Evolutionary conservation across 2,888 invertebrate genomes (phyloP), one percentile per base, ranked within the genome.

Genomic region (Myopa testacea): DNA sequence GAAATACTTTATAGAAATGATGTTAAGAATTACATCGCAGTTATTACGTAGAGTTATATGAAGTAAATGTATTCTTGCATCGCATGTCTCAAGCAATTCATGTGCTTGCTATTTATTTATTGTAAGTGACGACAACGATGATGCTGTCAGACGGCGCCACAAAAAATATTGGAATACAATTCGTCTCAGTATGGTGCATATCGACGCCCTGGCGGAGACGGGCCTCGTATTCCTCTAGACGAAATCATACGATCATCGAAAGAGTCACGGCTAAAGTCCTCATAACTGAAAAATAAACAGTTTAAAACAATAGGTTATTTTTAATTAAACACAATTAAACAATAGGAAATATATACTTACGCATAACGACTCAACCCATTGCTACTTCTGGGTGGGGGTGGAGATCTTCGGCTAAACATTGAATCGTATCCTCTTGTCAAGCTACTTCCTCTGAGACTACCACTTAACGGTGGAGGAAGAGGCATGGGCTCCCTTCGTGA

Each of bases 251-350:
- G 93, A 86, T 96, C 95, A 90, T 96, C 95, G 90, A 95, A 96
- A 70, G 95, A 94, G 90, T 96, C 95, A 83, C 95, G 92, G 90
- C 95, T 95, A 89, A 95, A 96, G 90, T 95, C 95, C 90, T 96
- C 95, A 90, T 95, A 95, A 91, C 95, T 94, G 86, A 94, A 83
- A 77, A 70, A n/a, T n/a, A 10, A 45, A 58, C 19, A 40, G 69
- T 26, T 38, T 55, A 75, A 26, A 69, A 16, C n/a, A 26, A 62
- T 12, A 63, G n/a, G 14, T 34, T 73, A 63, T 37, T 14, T 2
- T 26, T 26, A 26, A 26, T 26, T 26, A 26, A 45, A 8, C 45
- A 10, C 10, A 45, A 45, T 45, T 45, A 2, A 45, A 8, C 6
- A 55, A 45, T 34, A 40, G 34, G 26, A 62, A 62, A 74, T 52